Percentiles rank a stretch among this genome's conserved stretches.
These are phyloP conservation scores for Siniperca undulata DNA, from an alignment of 2,797 vertebrate genomes.

Conservation along the genomic window DNA sequence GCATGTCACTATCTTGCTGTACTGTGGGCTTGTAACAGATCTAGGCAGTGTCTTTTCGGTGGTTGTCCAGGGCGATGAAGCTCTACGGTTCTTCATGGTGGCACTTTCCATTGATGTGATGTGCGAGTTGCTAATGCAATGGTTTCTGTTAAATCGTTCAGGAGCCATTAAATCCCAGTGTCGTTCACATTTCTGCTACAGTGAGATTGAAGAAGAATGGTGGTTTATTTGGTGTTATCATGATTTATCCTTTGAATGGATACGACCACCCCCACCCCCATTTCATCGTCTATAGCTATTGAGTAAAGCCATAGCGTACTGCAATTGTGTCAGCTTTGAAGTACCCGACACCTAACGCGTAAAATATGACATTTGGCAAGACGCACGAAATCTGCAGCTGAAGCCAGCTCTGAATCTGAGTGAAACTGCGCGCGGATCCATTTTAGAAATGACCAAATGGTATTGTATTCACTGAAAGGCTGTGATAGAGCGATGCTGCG, in stretches of 20 bases:
- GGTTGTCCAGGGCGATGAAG: constrained; percentile 79
- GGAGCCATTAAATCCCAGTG: constrained; percentile 35
- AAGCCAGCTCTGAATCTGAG: constrained; percentile 40
- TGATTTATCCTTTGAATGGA: constrained; percentile 70
- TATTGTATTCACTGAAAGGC: constrained; percentile 70
- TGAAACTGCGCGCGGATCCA: constrained; percentile 61
- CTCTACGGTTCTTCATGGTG: constrained; percentile 77
- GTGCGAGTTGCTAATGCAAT: constrained; percentile 47
- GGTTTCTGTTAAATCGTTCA: constrained; percentile 34
- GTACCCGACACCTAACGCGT: constrained; percentile 68
- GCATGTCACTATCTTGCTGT: constrained; percentile 73
- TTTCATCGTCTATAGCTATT: constrained; percentile 70
- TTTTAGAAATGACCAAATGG: constrained; percentile 75
- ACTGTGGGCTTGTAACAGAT: constrained; percentile 73
- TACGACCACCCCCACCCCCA: constrained; percentile 63
- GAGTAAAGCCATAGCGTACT: constrained; percentile 62
- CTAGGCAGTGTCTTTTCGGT: constrained; percentile 79
- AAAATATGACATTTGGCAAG: constrained; percentile 73
- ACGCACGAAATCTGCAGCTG: constrained; percentile 61
- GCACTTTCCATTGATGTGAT: constrained; percentile 80
- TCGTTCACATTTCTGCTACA: constrained; percentile 35
- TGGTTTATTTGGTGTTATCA: constrained; percentile 63
- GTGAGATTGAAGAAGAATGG: constrained; percentile 16
- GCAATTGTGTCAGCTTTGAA: constrained; percentile 70
- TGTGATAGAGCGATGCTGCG: constrained; percentile 79